Evolutionary conservation across 1,140 invertebrate species (phyloP), one percentile per base, ranked within the genome.

Genomic region (Ctenoplectra terminalis): DNA sequence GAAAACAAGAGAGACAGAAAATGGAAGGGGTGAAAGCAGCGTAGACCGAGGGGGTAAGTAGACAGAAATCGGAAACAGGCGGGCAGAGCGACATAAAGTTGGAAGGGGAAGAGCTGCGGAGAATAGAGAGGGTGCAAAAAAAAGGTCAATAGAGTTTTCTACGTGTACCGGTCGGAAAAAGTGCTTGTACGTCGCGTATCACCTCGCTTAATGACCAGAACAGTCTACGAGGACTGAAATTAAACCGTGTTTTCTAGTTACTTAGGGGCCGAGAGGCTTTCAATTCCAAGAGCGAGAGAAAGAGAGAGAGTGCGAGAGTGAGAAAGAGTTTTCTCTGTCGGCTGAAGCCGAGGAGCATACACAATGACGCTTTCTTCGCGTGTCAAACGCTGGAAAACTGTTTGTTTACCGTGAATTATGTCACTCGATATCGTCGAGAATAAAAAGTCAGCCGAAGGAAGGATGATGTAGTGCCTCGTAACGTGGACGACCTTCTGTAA

Each of bases 121-220:
- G 2, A 43, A 72, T 20, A 48, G 34, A 29, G 46, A 54, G 31
- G 26, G 48, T 11, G 61, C 20, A 50, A 76, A 69, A 76, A 69
- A 71, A 75, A 66, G 70, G 70, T 67, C 74, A 82, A 86, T 82
- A 79, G 31, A 78, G 69, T 75, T 76, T 83, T 72, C 66, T 69
- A 66, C 60, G 66, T 86, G 81, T 72, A 76, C 60, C 54, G 60
- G 31, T 71, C 34, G 66, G 50, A 79, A 83, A 83, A 82, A 83
- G 48, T 34, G 75, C 70, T 78, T 37, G 73, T 86, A 82, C 66
- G 84, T 86, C 83, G 74, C 83, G 79, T 82, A 86, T 86, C 79
- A 73, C 63, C 69, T 63, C 73, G 80, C 63, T 86, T 82, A 75
- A 85, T 82, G 80, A 67, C 50, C 50, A 52, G 37, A 82, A 85